Evolutionary conservation across 2,113 vertebrate genomes (phyloP), one percentile per base, ranked within the genome.

Genomic region (Tringa solitaria): DNA sequence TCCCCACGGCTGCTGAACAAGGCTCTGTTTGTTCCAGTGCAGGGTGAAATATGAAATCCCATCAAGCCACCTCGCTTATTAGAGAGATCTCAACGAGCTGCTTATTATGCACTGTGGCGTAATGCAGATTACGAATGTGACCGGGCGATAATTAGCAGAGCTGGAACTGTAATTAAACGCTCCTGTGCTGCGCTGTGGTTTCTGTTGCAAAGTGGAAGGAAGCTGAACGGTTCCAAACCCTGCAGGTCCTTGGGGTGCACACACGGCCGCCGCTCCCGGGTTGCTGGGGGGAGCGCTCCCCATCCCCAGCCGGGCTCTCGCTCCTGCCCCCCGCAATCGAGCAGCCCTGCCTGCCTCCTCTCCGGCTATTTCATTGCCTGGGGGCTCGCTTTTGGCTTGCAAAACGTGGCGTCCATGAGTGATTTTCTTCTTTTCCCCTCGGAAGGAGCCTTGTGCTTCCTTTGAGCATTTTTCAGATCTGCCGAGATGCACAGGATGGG

Each of bases 61-160:
- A 70, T 96, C 93, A 96, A 97, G 90, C 95, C 28, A 24, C 87
- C 93, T 95, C 35, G 43, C 93, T 97, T 97, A 94, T 98, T 97
- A 98, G 97, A 94, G 95, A 77, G 93, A 74, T 97, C 95, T 94
- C 96, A 89, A 95, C 61, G 84, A 97, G 95, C 96, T 97, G 93
- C 96, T 98, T 97, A 97, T 96, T 97, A 97, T 97, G 97, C 95
- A 82, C 84, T 78, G 16, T 96, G 96, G 96, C 85, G 89, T 97
- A 96, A 96, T 97, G 94, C 97, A 97, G 95, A 98, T 98, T 98
- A 97, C 90, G 68, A 93, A 97, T 97, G 94, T 95, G 96, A 97
- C 97, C 95, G 64, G 95, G 98, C 56, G 53, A 96, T 98, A 98
- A 98, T 98, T 98, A 98, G 95, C 95, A 84, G 98, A 97, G 94